Evolutionary conservation across 1,140 invertebrate species (phyloP), one percentile per base, ranked within the genome.

Genomic region (Drosophila persimilis): DNA sequence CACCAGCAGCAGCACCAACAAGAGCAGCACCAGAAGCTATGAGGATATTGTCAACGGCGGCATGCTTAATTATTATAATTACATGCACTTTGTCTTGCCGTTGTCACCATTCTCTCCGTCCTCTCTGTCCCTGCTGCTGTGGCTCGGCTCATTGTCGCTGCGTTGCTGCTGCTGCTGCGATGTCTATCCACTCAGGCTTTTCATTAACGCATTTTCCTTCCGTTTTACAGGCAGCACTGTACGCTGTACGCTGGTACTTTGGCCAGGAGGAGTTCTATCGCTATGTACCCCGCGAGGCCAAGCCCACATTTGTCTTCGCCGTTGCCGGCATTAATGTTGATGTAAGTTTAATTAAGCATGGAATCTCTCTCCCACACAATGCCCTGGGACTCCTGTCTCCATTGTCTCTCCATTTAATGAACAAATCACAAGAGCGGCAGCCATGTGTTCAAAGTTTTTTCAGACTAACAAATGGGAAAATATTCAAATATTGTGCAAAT

Each of bases 221-320:
- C 35, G 43, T 64, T 61, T 62, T 73, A 24, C 93, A 94, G 39
- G 94, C 94, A 20, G 92, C 93, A 7, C 93, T 97, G 2, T 97
- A 97, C 90, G 95, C 95, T 1, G 95, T 97, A 73, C 95, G 96
- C 91, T 97, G 96, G 96, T 97, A 97, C 91, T 93, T 95, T 50
- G 94, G 94, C 44, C 94, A 95, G 46, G 93, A 94, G 17, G 96
- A 97, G 92, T 97, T 97, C 93, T 96, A 95, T 91, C 92, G 95
- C 69, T 96, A 93, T 80, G 94, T 95, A 75, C 94, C 94, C 6
- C 93, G 94, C 60, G 95, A 95, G 81, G 93, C 93, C 88, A 95
- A 95, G 3, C 94, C 94, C 0, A 95, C 94, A 26, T 93, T 95
- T 85, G 94, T 95, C 3, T 96, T 96, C 77, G 93, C 94, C 2